Base-by-base conservation (phyloP, 2,888 invertebrate genomes). In the Laothoe populi region DNA sequence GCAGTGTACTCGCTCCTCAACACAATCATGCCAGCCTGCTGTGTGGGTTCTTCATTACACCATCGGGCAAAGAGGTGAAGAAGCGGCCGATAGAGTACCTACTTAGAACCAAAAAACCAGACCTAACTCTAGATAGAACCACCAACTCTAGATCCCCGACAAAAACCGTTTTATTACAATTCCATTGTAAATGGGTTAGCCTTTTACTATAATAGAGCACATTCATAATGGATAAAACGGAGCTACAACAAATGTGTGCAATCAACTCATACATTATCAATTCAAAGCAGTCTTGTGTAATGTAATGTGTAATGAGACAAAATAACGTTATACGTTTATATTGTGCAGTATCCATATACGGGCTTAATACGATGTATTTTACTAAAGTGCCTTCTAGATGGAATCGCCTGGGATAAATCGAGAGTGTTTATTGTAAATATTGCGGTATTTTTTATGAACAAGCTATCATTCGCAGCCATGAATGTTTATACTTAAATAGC, bases 291-390 rank as follows among this genome's bases (percentile, higher is more conserved):
- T 74, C 67, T 65, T 64, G 64, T 61, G 66, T 75, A 81, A 81
- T 77, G 72, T 66, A 69, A 64, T 73, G 77, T 82, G 74, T 79
- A 81, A 79, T 78, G 78, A 77, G 73, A 79, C 70, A 76, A 72
- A 72, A 72, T 71, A 48, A 48, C 70, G 78, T 82, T n/a, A n/a
- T n/a, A n/a, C n/a, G n/a, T n/a, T n/a, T 73, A 75, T 66, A 67
- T 53, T 62, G 65, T 70, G 72, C 66, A 73, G 71, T 74, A 76
- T 73, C 72, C 75, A 77, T 75, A 73, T 68, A 63, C 61, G 66
- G 63, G 67, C 66, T 66, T 53, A 53, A 77, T 77, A 72, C 75
- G 77, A 78, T 76, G 70, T 75, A 79, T 83, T 84, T 71, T 81
- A 74, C 77, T 75, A 76, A 82, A 82, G 79, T 79, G 76, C 68